These are phyloP conservation scores for Parnassius glacialis DNA, from an alignment of 2,888 invertebrate species.

Conservation along the genomic window DNA sequence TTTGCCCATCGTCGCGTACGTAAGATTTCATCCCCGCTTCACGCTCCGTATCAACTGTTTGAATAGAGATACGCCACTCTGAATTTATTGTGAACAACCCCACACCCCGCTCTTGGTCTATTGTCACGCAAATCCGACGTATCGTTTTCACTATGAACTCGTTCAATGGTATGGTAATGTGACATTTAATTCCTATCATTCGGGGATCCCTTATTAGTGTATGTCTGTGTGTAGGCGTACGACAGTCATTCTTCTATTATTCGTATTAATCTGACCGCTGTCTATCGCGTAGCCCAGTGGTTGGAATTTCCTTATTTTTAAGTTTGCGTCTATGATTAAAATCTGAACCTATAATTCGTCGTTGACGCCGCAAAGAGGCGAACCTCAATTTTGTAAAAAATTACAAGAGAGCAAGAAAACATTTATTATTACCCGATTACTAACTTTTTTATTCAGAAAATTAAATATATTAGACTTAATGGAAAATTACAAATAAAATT, in stretches of 20 bases:
- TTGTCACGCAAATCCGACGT: constrained; percentile 75
- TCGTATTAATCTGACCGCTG: no score
- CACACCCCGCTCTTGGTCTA: constrained; percentile 37
- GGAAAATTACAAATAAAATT: no score
- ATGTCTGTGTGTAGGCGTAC: constrained; percentile 24
- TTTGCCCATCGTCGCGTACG: constrained; percentile 67
- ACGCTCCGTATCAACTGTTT: constrained; percentile 75
- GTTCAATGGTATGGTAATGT: constrained; percentile 70
- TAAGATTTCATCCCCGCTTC: constrained; percentile 66
- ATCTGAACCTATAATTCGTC: no score
- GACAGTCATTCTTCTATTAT: neutral
- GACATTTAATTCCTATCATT: constrained; percentile 72
- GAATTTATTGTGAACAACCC: constrained; percentile 70
- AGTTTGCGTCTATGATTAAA: no score
- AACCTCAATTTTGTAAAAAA: no score
- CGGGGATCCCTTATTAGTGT: constrained; percentile 51
- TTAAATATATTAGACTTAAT: no score
- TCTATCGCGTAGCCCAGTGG: no score
- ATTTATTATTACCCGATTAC: no score
- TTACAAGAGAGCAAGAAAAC: no score
- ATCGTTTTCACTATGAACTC: constrained; percentile 73
- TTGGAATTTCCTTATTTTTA: no score
- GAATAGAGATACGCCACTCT: constrained; percentile 75
- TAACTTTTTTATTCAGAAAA: no score
- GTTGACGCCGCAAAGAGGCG: no score